Conservation (phyloP, 1,140 invertebrate genomes). For the Tetranychus urticae region DNA sequence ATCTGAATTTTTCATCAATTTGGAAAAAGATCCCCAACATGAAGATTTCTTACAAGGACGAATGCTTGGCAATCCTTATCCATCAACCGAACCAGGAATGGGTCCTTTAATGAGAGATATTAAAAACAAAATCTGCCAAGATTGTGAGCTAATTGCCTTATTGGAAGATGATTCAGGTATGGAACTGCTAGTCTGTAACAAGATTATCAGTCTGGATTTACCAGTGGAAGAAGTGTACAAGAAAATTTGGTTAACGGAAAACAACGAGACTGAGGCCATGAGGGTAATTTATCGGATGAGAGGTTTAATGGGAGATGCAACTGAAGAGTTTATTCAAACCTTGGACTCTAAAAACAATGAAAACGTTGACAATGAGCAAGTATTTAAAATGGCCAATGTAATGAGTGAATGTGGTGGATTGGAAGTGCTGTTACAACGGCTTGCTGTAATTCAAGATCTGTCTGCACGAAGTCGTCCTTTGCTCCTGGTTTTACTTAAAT, state of each 20-base stretch:
- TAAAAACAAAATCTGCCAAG: slow-evolving; percentile 92
- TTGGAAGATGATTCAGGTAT: slow-evolving; percentile 95
- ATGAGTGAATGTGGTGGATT: slow-evolving; percentile 64
- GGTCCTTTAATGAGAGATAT: slow-evolving; percentile 92
- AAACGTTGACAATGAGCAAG: slow-evolving; percentile 76
- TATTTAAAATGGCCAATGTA: slow-evolving; percentile 54
- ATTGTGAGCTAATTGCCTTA: slow-evolving; percentile 85
- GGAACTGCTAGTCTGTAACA: slow-evolving; percentile 94
- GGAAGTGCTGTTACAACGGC: slow-evolving; percentile 35
- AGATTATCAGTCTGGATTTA: slow-evolving; percentile 87
- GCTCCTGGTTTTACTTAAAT: slow-evolving; percentile 55
- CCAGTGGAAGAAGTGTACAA: slow-evolving; percentile 63
- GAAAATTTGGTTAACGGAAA: slow-evolving; percentile 44
- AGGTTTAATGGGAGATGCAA: slow-evolving; percentile 84
- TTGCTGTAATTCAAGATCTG: slow-evolving; percentile 43
- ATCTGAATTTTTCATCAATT: slow-evolving; percentile 78
- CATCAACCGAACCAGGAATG: slow-evolving; percentile 67
- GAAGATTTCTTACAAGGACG: slow-evolving; percentile 92
- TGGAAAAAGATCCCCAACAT: slow-evolving; percentile 95
- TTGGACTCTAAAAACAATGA: slow-evolving; percentile 66
- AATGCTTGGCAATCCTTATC: slow-evolving; percentile 91
- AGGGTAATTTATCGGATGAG: slow-evolving; percentile 95
- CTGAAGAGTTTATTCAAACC: slow-evolving; percentile 91
- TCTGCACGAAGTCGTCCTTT: slow-evolving; percentile 41
- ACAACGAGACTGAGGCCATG: slow-evolving; percentile 56